Percentiles rank a stretch among this genome's conserved stretches.
Conservation (phyloP, 2,113 vertebrate genomes). For the Eonycteris spelaea region DNA sequence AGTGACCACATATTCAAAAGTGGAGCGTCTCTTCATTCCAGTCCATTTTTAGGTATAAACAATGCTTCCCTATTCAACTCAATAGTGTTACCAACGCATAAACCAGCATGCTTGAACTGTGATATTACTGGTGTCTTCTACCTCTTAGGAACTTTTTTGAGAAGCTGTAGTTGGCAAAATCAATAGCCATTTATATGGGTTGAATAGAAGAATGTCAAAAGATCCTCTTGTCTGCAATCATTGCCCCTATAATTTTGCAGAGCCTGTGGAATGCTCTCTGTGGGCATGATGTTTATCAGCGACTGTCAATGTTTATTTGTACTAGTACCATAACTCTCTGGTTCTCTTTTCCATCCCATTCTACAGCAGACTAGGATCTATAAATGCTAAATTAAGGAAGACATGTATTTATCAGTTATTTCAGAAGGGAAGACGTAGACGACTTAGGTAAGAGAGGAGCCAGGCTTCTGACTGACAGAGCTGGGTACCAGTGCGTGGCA, state of each 20-base stretch:
- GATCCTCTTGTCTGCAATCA: not conserved
- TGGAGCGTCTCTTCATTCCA: not conserved
- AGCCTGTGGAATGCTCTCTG: not conserved
- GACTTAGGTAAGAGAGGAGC: not conserved
- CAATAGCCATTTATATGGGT: not conserved
- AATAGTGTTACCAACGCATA: not conserved
- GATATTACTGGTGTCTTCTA: not conserved
- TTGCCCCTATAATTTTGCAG: not conserved
- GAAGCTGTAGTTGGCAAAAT: not conserved
- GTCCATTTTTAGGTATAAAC: not conserved
- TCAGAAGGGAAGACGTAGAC: not conserved
- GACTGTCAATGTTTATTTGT: not conserved
- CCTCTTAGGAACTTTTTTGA: not conserved
- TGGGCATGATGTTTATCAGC: not conserved
- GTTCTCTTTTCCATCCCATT: not conserved
- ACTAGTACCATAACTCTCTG: not conserved
- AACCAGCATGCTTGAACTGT: not conserved
- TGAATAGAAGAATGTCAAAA: not conserved
- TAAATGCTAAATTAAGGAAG: not conserved
- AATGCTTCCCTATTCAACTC: not conserved
- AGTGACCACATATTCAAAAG: not conserved
- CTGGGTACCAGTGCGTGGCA: not conserved
- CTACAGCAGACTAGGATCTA: not conserved
- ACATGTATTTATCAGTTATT: not conserved
- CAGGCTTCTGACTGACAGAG: not conserved